Evolutionary conservation across 2,797 vertebrate species (phyloP).

Genomic region (Poeciliopsis gracilis): DNA sequence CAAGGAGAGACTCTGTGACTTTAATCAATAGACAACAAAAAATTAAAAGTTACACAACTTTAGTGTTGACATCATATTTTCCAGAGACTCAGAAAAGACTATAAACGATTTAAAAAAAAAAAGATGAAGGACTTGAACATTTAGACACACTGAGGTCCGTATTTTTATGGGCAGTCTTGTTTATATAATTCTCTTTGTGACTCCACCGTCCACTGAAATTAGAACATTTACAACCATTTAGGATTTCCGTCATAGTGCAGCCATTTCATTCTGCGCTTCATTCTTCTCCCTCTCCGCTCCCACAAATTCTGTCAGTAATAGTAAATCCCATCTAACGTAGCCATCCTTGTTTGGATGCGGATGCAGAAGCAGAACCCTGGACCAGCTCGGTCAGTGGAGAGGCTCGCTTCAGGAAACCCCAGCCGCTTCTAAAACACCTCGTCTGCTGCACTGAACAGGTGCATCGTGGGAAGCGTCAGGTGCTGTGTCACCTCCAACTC

Average conservation of each 20-base stretch:
- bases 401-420: slow-evolving; percentile 43
- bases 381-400: slow-evolving; percentile 38
- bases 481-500: background rate
- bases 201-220: background rate
- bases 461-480: slow-evolving; percentile 27
- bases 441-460: slow-evolving; percentile 37
- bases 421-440: slow-evolving; percentile 22
- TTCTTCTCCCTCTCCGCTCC: background rate
- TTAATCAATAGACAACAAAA: background rate
- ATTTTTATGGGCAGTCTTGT: background rate
- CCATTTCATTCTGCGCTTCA: background rate
- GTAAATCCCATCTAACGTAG: background rate
- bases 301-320: background rate
- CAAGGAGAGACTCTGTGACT: background rate
- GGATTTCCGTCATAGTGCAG: background rate
- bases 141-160: background rate
- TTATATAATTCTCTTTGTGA: background rate
- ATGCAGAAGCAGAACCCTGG: slow-evolving; percentile 12
- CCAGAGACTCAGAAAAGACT: background rate
- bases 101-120: background rate
- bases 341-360: background rate
- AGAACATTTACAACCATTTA: background rate
- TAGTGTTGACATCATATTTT: background rate
- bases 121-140: background rate
- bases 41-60: background rate